A percentile compares a stretch with the other conserved stretches of the same genome.
phyloP scores from a whole-genome alignment of 2,888 invertebrate species.

The Cerceris rybyensis region DNA sequence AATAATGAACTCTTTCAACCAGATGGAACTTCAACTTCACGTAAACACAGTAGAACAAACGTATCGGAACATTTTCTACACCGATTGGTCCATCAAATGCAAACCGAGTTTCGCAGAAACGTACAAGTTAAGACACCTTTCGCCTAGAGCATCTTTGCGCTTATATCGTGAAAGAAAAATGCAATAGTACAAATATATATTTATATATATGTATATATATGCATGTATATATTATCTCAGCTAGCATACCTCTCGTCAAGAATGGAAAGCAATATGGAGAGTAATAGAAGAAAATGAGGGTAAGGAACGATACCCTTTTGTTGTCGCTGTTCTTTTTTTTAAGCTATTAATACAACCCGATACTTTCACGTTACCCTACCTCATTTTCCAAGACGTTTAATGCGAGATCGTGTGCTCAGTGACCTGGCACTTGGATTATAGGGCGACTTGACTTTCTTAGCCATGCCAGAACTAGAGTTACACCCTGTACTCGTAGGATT shows the following conservation, averaged over 20 bases:
- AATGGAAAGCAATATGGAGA: constrained; percentile 22
- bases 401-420: constrained; percentile 77
- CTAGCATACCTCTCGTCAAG: neutral
- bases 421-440: constrained; percentile 77
- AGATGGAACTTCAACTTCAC: neutral
- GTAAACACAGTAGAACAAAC: neutral
- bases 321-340: neutral
- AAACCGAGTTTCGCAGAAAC: constrained; percentile 5
- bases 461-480: constrained; percentile 67
- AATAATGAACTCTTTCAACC: too few species aligned
- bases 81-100: constrained; percentile 35
- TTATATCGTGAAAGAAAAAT: constrained; percentile 23
- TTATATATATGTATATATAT: constrained; percentile 1
- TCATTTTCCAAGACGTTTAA: constrained; percentile 79
- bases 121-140: neutral
- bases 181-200: constrained; percentile 18
- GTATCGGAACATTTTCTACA: neutral
- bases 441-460: constrained; percentile 76
- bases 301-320: constrained; percentile 51
- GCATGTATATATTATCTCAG: neutral
- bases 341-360: constrained; percentile 13
- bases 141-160: neutral
- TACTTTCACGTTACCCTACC: constrained; percentile 19
- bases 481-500: constrained; percentile 48
- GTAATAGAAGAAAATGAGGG: constrained; percentile 40